Evolutionary conservation across 2,888 invertebrate species (phyloP), one percentile per base, ranked within the genome.

Genomic region (Sarcophaga subvicina): DNA sequence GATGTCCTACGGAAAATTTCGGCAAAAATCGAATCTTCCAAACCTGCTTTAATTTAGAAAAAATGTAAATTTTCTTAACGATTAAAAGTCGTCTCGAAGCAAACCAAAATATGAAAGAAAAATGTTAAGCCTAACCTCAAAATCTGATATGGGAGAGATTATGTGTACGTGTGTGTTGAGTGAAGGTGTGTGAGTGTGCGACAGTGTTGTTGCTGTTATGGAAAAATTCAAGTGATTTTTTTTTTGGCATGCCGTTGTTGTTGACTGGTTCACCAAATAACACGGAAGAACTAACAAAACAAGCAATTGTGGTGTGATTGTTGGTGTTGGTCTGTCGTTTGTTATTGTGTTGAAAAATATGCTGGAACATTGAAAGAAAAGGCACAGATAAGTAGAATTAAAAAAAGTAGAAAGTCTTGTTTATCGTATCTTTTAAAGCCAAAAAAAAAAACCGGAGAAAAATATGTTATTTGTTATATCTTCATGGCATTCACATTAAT

Each of bases 111-210:
- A 62, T n/a, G 6, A 62, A 22, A 17, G n/a, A 62, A 62, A 67
- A 45, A 67, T 45, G 62, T 71, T 47, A 76, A 76, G 87, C 63
- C 83, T 87, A 87, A 87, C 87, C 87, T 87, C 87, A 87, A 87
- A 87, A 84, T 75, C 20, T 25, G 20, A 66, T 79, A 54, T 17
- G 54, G 54, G 54, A 54, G 17, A 54, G 54, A 14, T 54, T 14
- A 54, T 54, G 4, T 54, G 12, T 54, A 54, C 17, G 54, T 14
- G 54, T 54, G 54, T 49, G 11, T 49, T 1, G 14, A 49, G 11
- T 49, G 14, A 14, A 47, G 10, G 67, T 72, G 75, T 84, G 78
- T 82, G 71, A 79, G 78, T 78, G 54, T 54, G 17, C 17, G 54
- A 54, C 54, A 54, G 80, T 82, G 78, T 78, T 81, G 78, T 79